Evolutionary conservation across 2,113 vertebrate species (phyloP).

Genomic region (Isurus oxyrinchus): DNA sequence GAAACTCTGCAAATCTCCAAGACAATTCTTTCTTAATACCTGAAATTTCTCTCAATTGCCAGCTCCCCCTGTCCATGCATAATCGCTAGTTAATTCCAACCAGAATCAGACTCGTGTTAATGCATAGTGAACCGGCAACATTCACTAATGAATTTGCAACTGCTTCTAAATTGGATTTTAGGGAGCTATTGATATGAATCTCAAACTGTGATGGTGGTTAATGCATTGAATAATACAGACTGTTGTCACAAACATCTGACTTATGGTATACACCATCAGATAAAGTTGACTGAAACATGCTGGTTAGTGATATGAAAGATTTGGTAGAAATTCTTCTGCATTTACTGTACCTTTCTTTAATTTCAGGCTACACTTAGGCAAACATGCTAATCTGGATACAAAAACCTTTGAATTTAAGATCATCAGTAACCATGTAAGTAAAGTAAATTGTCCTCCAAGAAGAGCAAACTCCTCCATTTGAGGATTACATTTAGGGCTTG

Average conservation of each 20-base stretch:
- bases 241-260: not conserved
- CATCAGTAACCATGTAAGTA: constrained; percentile 81
- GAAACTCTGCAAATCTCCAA: not conserved
- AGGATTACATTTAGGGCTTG: not conserved
- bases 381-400: constrained; percentile 69
- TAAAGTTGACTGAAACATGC: not conserved
- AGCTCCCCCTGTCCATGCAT: not conserved
- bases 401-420: constrained; percentile 88
- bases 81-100: not conserved
- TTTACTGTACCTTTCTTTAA: not conserved
- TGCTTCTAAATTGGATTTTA: not conserved
- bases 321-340: not conserved
- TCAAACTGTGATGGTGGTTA: not conserved
- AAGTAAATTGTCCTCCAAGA: no score
- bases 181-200: not conserved
- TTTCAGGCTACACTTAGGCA: constrained; percentile 78
- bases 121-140: not conserved
- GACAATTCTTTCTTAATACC: not conserved
- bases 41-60: not conserved
- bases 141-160: not conserved
- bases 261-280: not conserved
- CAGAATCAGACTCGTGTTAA: not conserved
- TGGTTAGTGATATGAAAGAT: not conserved
- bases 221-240: not conserved
- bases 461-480: not conserved